Evolutionary conservation across 2,113 vertebrate species (phyloP).

Genomic region (Apteryx owenii): DNA sequence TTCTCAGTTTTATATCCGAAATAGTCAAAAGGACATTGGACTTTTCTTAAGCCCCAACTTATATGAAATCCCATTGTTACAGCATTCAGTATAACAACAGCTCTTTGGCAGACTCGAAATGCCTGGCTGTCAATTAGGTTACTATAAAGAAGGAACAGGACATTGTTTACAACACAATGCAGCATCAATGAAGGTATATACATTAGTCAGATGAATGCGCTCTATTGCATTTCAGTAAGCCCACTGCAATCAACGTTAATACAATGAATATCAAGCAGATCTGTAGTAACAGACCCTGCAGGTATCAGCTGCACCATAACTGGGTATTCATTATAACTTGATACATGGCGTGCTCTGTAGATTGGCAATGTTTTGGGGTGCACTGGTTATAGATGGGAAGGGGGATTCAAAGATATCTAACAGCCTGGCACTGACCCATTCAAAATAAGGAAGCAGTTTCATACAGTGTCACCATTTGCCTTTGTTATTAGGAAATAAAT

Average conservation of each 20-base stretch:
- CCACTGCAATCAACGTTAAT: neutral
- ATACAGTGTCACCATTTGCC: conserved; percentile 74
- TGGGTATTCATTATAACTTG: neutral
- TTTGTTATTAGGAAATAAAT: conserved; percentile 84
- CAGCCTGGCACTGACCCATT: conserved; percentile 67
- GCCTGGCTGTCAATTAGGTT: conserved; percentile 61
- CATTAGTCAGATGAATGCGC: conserved; percentile 64
- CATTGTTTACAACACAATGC: conserved; percentile 58
- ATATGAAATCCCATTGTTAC: conserved; percentile 64
- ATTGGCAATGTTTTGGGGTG: neutral
- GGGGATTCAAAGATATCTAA: conserved; percentile 43
- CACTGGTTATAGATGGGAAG: neutral
- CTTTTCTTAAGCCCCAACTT: conserved; percentile 25
- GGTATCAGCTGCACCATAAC: neutral
- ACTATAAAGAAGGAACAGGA: conserved; percentile 42
- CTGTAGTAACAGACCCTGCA: neutral
- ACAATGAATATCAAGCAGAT: conserved; percentile 66
- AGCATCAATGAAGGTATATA: conserved; percentile 64
- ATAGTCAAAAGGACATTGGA: conserved; percentile 14
- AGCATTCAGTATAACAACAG: conserved; percentile 48
- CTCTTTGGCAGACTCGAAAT: conserved; percentile 21
- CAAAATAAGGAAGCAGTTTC: conserved; percentile 72
- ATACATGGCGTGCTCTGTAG: rapidly evolving
- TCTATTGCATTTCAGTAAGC: conserved; percentile 14
- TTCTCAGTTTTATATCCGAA: conserved; percentile 34